Conservation (phyloP, 1,140 invertebrate genomes). For the Leptinotarsa lineolata region DNA sequence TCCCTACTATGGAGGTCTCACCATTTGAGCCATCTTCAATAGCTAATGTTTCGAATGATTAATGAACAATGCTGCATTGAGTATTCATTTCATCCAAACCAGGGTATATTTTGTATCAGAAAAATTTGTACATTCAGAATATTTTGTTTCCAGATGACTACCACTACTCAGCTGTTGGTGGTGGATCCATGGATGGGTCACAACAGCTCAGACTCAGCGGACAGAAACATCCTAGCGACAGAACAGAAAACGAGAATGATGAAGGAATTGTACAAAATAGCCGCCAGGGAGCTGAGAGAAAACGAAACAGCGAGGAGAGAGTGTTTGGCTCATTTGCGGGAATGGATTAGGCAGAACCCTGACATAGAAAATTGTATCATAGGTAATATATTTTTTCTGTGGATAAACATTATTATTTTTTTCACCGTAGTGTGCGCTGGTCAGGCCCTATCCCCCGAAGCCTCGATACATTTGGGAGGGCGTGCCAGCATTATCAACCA, state of each 20-base stretch:
- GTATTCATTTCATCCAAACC: no score
- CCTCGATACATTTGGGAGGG: no score
- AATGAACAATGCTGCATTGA: no score
- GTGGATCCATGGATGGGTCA: background rate
- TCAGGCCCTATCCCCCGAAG: no score
- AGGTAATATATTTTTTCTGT: slow-evolving; percentile 60
- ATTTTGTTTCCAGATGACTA: background rate
- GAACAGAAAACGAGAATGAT: background rate
- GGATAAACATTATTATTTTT: no score
- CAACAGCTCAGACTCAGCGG: no score
- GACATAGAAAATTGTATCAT: slow-evolving; percentile 69
- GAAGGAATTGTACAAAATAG: slow-evolving; percentile 57
- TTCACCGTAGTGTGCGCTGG: no score
- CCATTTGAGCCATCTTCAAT: no score
- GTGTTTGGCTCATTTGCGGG: slow-evolving; percentile 64
- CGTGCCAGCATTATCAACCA: no score
- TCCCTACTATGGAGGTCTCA: no score
- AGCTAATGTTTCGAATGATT: no score
- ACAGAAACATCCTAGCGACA: background rate
- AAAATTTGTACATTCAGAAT: slow-evolving; percentile 33
- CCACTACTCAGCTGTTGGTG: background rate
- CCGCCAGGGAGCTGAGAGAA: slow-evolving; percentile 68
- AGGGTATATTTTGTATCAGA: no score
- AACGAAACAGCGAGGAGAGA: slow-evolving; percentile 64
- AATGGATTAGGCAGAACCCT: slow-evolving; percentile 71